These are phyloP conservation scores for Linurgus olivaceus DNA, from an alignment of 2,797 vertebrate genomes.

Conservation along the genomic window DNA sequence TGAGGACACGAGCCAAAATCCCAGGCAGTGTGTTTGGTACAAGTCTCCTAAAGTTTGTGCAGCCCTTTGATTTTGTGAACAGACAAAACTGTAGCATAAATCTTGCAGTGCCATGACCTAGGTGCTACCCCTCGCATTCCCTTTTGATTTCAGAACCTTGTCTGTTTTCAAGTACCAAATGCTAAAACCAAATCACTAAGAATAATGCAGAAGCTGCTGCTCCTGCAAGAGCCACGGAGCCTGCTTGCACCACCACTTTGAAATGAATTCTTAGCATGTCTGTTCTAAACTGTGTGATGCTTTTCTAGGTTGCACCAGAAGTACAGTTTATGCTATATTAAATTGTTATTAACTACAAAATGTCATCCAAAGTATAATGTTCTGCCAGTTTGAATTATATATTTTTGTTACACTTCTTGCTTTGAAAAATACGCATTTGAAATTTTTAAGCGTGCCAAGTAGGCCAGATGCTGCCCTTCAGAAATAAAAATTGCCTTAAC, in stretches of 20 bases:
- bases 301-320: conserved; percentile 23
- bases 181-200: background rate
- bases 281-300: background rate
- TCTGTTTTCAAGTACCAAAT: background rate
- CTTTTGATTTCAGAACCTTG: background rate
- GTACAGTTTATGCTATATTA: background rate
- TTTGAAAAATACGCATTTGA: conserved; percentile 35
- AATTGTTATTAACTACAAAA: conserved; percentile 8
- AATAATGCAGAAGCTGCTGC: background rate
- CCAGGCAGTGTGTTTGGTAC: background rate
- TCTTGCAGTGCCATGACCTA: background rate
- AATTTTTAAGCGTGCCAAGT: conserved; percentile 2
- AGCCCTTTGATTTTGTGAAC: background rate
- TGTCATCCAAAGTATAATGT: background rate
- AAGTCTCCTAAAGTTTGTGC: background rate
- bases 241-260: background rate
- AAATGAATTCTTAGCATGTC: background rate
- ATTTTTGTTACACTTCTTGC: conserved; percentile 24
- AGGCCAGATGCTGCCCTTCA: conserved; percentile 57
- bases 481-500: conserved; percentile 47
- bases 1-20: fast-evolving
- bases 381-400: conserved; percentile 1
- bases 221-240: background rate
- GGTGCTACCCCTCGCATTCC: background rate
- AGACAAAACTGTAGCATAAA: background rate